A percentile compares a stretch with the other conserved stretches of the same genome.
phyloP scores from a whole-genome alignment of 1,140 invertebrate genomes.

The Phymorhynchus buccinoides region DNA sequence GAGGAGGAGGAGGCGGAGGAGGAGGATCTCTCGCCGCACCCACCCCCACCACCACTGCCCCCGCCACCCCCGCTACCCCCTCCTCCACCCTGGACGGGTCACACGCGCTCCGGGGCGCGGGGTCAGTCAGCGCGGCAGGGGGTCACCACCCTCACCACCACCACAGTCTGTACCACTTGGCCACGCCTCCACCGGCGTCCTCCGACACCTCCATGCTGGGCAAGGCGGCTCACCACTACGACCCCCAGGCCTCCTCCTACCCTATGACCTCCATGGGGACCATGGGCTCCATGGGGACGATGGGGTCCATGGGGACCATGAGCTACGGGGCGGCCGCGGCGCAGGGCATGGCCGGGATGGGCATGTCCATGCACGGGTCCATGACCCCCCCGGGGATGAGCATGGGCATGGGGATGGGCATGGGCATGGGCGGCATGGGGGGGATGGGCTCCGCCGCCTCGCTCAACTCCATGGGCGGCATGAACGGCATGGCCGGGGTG shows the following conservation, averaged over 20 bases:
- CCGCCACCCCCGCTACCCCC: too few species aligned
- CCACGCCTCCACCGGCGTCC: slow-evolving; percentile 28
- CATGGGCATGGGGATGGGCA: slow-evolving; percentile 72
- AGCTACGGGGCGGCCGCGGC: slow-evolving; percentile 82
- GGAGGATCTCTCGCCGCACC: too few species aligned
- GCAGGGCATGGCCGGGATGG: slow-evolving; percentile 74
- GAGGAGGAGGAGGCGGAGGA: too few species aligned
- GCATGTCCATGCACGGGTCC: slow-evolving; percentile 77
- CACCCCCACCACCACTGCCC: neutral
- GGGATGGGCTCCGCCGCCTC: slow-evolving; percentile 80
- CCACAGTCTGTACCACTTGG: slow-evolving; percentile 29
- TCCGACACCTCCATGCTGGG: slow-evolving; percentile 40
- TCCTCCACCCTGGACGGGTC: slow-evolving; percentile 25
- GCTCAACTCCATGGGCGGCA: slow-evolving; percentile 67
- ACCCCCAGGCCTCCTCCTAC: slow-evolving; percentile 55
- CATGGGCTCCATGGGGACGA: slow-evolving; percentile 64
- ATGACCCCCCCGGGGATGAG: slow-evolving; percentile 77
- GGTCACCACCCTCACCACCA: too few species aligned
- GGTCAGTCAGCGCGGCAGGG: slow-evolving; percentile 10
- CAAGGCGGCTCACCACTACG: slow-evolving; percentile 45
- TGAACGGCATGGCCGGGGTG: slow-evolving; percentile 65
- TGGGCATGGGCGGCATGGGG: slow-evolving; percentile 73
- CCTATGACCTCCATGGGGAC: slow-evolving; percentile 58
- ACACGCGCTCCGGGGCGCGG: slow-evolving; percentile 20
- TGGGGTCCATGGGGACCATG: slow-evolving; percentile 67